These are phyloP conservation scores for Artemia franciscana DNA, from an alignment of 1,140 invertebrate species.

Conservation along the genomic window DNA sequence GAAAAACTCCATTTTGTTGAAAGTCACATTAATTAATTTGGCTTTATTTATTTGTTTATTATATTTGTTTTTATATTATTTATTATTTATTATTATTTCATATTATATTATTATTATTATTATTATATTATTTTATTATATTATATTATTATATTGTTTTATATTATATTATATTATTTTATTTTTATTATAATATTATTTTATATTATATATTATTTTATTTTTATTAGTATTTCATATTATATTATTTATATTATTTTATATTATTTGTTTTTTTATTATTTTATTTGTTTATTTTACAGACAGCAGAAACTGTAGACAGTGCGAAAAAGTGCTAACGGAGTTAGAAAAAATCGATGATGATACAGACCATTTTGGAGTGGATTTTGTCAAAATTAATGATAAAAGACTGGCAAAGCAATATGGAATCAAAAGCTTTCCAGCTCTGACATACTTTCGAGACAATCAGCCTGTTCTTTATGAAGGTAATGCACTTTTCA, in stretches of 20 bases:
- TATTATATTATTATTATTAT: too few relatives aligned
- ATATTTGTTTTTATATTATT: too few relatives aligned
- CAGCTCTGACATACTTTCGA: conserved; percentile 76
- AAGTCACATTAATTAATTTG: too few relatives aligned
- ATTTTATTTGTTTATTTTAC: conserved; percentile 16
- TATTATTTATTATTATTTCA: too few relatives aligned
- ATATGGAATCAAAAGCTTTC: conserved; percentile 78
- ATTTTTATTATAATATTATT: too few relatives aligned
- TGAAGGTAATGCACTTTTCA: conserved; percentile 36
- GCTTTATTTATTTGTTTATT: too few relatives aligned
- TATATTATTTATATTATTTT: neutral
- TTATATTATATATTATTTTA: too few relatives aligned
- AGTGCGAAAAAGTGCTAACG: conserved; percentile 67
- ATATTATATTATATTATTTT: too few relatives aligned
- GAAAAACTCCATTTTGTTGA: too few relatives aligned
- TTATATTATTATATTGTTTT: too few relatives aligned
- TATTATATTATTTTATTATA: too few relatives aligned
- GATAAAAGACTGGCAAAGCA: conserved; percentile 83
- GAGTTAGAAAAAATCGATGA: conserved; percentile 84
- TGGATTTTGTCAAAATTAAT: conserved; percentile 50
- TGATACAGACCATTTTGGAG: conserved; percentile 59
- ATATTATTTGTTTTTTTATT: too few relatives aligned
- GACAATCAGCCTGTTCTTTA: conserved; percentile 80
- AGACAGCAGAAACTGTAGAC: conserved; percentile 74
- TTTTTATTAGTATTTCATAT: neutral